These are phyloP conservation scores for Chascanopsetta lugubris DNA, from an alignment of 2,113 vertebrate species.

Conservation along the genomic window DNA sequence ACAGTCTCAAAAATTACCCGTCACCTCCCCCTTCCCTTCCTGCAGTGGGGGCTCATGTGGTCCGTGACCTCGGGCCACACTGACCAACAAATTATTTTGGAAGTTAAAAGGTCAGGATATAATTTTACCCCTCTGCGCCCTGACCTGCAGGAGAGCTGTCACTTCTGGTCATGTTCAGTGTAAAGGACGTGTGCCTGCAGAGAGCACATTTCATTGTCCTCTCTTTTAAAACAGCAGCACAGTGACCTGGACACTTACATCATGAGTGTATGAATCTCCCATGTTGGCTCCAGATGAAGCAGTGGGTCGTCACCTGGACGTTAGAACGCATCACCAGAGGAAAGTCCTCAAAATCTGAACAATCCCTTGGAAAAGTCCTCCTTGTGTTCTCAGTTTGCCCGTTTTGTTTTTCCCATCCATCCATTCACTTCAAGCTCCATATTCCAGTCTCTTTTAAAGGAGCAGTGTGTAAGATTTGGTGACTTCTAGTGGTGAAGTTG, in stretches of 20 bases:
- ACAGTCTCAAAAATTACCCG: not conserved
- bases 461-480: too few relatives aligned
- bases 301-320: constrained; percentile 31
- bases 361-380: not conserved
- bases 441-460: too few relatives aligned
- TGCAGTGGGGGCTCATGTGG: not conserved
- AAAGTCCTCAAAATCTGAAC: too few relatives aligned
- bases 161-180: constrained; percentile 33
- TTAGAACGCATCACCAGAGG: too few relatives aligned
- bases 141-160: constrained; percentile 50
- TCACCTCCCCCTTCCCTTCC: not conserved
- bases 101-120: constrained; percentile 34
- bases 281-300: not conserved
- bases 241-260: constrained; percentile 22
- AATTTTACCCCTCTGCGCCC: constrained; percentile 19
- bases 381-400: too few relatives aligned
- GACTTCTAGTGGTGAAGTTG: too few relatives aligned
- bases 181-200: constrained; percentile 36
- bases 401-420: too few relatives aligned
- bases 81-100: constrained; percentile 39
- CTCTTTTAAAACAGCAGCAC: constrained; percentile 38
- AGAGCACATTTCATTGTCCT: constrained; percentile 27
- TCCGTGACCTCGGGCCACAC: constrained; percentile 23
- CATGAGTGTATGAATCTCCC: not conserved
- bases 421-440: not conserved